Evolutionary conservation across 1,140 invertebrate genomes (phyloP).

Genomic region (Saccostrea glomerata): DNA sequence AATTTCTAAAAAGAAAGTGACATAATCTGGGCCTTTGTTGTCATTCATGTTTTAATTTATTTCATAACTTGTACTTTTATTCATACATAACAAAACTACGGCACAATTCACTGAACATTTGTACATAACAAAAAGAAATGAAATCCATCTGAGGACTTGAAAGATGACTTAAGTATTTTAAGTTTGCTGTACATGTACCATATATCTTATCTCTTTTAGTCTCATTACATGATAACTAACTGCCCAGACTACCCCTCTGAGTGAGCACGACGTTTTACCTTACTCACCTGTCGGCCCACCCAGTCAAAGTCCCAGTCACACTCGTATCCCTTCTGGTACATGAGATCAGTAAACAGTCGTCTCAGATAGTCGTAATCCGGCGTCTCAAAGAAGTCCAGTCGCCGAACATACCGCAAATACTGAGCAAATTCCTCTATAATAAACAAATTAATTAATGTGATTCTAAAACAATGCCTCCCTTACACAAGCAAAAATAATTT

Average conservation of each 20-base stretch:
- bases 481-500: too few species aligned
- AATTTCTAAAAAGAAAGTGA: neutral
- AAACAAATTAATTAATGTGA: neutral
- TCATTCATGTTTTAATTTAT: too few species aligned
- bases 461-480: neutral
- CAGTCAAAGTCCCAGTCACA: slow-evolving; percentile 99
- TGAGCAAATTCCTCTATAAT: slow-evolving; percentile 89
- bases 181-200: too few species aligned
- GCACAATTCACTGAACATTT: too few species aligned
- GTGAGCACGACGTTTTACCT: neutral
- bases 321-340: slow-evolving; percentile 93
- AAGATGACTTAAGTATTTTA: too few species aligned
- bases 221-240: neutral
- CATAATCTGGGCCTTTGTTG: too few species aligned
- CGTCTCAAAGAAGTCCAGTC: slow-evolving; percentile 99
- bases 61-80: too few species aligned
- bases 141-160: too few species aligned
- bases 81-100: too few species aligned
- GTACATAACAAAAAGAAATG: too few species aligned
- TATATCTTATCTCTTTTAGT: too few species aligned
- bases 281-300: slow-evolving; percentile 92
- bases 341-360: slow-evolving; percentile 96
- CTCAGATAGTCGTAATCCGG: slow-evolving; percentile 99
- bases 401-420: slow-evolving; percentile 97
- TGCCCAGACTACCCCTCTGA: neutral